Evolutionary conservation across 2,888 invertebrate genomes (phyloP), one percentile per base, ranked within the genome.

Genomic region (Spodoptera picta): DNA sequence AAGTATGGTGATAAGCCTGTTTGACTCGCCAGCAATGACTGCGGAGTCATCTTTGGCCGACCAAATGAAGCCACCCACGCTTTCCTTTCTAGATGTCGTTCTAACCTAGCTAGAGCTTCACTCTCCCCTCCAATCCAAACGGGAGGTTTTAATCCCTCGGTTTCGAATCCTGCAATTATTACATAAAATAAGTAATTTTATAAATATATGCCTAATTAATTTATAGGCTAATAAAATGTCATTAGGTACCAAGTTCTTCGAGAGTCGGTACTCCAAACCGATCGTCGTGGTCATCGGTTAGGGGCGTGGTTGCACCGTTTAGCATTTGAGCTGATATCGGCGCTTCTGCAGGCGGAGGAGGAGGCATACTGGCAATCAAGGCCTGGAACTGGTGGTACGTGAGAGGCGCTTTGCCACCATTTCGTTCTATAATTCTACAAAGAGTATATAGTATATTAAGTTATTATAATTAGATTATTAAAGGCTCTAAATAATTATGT

Each of bases 51-150:
- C 92, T 98, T 98, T 0, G 98, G 98, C 51, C 97, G 95, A 9
- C 97, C 98, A 86, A 98, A 98, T 23, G 97, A 97, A n/a, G 98
- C 98, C 9, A 98, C 98, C 98, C 98, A 98, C 0, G 97, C 98
- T 90, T 98, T 97, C 48, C 97, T 93, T 86, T 98, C 97, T 49
- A 98, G 93, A 83, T 98, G 97, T 27, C 97, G 93, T 80, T 98
- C 97, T 61, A 98, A 90, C 52, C 98, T 93, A 11, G 96, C 93
- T 70, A 98, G 86, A 0, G 96, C 96, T 79, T 97, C 97, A 43
- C 95, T 96, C 84, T 97, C 97, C 0, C 97, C 97, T 0, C 98
- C 98, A 63, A 96, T 92, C 97, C 98, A 98, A 1, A 97, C 95
- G 0, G 97, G 96, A 4, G 97, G 95, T 65, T 95, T 94, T 12